Evolutionary conservation across 2,113 vertebrate species (phyloP).

Genomic region (Pyxicephalus adspersus): DNA sequence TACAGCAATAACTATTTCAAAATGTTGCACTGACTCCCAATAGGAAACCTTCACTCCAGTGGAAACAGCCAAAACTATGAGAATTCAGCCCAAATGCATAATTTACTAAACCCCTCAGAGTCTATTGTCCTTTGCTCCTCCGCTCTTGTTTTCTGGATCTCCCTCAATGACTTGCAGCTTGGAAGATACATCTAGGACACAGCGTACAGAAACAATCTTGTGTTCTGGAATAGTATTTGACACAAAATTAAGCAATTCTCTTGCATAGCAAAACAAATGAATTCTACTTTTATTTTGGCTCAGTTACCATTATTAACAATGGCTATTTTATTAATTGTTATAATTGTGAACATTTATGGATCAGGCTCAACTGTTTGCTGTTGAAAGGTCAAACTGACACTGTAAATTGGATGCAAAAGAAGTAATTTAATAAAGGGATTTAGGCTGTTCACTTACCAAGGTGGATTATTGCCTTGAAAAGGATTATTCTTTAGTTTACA

Average conservation of each 20-base stretch:
- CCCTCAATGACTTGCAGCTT: constrained; percentile 32
- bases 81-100: constrained; percentile 43
- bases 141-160: constrained; percentile 38
- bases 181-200: constrained; percentile 51
- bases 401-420: no score
- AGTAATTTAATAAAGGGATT: no score
- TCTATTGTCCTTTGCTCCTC: constrained; percentile 36
- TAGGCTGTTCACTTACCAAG: no score
- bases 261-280: constrained; percentile 11
- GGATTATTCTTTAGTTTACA: no score
- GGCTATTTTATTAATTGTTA: not conserved
- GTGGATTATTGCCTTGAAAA: no score
- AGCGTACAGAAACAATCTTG: constrained; percentile 42
- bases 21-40: constrained; percentile 40
- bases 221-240: constrained; percentile 33
- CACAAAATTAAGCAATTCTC: constrained; percentile 12
- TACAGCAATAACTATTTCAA: constrained; percentile 27
- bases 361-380: no score
- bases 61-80: constrained; percentile 42
- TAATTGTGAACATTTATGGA: no score
- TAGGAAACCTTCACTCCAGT: constrained; percentile 21
- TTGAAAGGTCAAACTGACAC: no score
- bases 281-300: not conserved
- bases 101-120: constrained; percentile 42
- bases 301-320: not conserved